These are phyloP conservation scores for Chlamydotis undulata DNA, from an alignment of 2,113 vertebrate genomes.

Conservation along the genomic window DNA sequence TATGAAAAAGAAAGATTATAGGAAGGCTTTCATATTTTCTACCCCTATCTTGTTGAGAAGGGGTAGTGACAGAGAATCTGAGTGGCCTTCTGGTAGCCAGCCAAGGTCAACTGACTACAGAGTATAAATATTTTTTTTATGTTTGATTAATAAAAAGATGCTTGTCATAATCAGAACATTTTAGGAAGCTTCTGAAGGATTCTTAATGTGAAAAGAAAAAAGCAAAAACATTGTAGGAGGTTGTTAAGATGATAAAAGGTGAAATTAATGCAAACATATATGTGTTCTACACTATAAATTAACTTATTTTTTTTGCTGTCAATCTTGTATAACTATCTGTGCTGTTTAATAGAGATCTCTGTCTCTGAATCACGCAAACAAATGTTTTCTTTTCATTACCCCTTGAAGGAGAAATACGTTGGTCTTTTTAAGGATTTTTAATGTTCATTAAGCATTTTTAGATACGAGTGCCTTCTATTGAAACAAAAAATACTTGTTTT, in stretches of 20 bases:
- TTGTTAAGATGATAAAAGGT: not conserved
- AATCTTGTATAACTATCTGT: not conserved
- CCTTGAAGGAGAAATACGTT: not conserved
- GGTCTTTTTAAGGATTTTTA: not conserved
- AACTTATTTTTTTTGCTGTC: not conserved
- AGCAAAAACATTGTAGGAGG: accelerated
- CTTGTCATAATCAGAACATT: not conserved
- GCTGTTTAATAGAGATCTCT: not conserved
- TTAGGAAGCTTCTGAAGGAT: not conserved
- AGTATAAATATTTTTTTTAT: not conserved
- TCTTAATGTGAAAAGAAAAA: not conserved
- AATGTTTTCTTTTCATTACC: not conserved
- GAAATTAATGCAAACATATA: not conserved
- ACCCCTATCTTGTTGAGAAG: not conserved
- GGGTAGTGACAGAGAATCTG: not conserved
- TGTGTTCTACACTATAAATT: not conserved
- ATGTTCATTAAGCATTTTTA: not conserved
- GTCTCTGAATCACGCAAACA: not conserved
- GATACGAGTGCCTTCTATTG: not conserved
- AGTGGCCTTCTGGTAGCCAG: not conserved
- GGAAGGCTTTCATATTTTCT: not conserved
- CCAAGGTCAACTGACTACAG: accelerated
- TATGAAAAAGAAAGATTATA: not conserved
- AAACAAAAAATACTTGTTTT: not conserved
- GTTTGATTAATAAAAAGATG: not conserved